Evolutionary conservation across 2,113 vertebrate species (phyloP).

Genomic region (Tyrannus savana): DNA sequence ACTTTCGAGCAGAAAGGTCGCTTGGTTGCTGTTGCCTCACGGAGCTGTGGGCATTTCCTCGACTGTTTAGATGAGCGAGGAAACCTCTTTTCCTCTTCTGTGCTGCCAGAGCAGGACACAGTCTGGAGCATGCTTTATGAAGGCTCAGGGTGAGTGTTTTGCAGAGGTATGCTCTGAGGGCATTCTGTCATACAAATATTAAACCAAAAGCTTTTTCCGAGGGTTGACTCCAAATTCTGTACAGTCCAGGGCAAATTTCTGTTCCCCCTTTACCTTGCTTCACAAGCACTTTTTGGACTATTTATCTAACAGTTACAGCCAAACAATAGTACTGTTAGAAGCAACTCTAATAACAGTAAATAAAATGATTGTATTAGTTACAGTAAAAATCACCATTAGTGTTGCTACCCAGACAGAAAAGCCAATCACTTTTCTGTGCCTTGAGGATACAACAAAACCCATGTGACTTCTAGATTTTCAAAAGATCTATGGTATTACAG

Average conservation of each 20-base stretch:
- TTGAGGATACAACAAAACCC: background rate
- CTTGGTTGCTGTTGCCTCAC: background rate
- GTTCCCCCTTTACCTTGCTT: background rate
- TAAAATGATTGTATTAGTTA: background rate
- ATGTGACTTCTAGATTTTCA: background rate
- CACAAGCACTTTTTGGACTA: background rate
- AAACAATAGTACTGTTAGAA: background rate
- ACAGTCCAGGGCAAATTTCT: background rate
- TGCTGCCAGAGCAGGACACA: background rate
- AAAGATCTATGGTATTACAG: background rate
- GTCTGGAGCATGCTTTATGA: background rate
- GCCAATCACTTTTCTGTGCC: background rate
- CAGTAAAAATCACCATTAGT: background rate
- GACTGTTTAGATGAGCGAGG: background rate
- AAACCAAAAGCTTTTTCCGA: background rate
- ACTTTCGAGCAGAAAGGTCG: background rate
- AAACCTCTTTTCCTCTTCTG: accelerated
- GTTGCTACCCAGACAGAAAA: background rate
- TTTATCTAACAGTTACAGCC: background rate
- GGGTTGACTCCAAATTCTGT: background rate
- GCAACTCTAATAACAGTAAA: background rate
- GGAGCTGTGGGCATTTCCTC: background rate
- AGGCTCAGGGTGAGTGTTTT: background rate
- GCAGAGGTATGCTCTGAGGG: background rate
- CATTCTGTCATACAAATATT: background rate